Percentiles rank a stretch among this genome's conserved stretches.
These are phyloP conservation scores for Xanthorhoe spadicearia DNA, from an alignment of 2,888 invertebrate species.

Conservation along the genomic window DNA sequence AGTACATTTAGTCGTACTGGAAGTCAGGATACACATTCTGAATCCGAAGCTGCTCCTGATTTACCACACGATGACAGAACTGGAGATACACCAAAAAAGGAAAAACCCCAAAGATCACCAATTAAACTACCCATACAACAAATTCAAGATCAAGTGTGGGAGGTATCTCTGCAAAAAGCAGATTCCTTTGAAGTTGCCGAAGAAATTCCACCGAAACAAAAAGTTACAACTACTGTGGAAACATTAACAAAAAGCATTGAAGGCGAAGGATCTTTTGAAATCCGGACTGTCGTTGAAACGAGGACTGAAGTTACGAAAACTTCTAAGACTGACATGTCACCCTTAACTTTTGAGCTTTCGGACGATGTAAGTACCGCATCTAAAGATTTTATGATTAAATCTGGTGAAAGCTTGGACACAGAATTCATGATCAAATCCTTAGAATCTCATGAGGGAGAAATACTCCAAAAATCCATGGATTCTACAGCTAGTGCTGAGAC, in stretches of 20 bases:
- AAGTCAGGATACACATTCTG: constrained; percentile 84
- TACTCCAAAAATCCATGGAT: constrained; percentile 81
- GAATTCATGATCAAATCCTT: constrained; percentile 82
- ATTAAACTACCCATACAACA: constrained; percentile 76
- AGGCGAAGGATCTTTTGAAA: constrained; percentile 61
- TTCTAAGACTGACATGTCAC: constrained; percentile 73
- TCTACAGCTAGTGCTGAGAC: constrained; percentile 83
- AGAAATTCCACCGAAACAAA: constrained; percentile 61
- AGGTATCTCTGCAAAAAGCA: constrained; percentile 73
- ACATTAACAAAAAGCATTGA: constrained; percentile 61
- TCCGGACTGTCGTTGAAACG: constrained; percentile 58
- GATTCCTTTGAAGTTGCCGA: constrained; percentile 71
- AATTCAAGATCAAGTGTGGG: constrained; percentile 78
- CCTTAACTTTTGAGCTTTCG: constrained; percentile 70
- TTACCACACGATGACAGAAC: constrained; percentile 76
- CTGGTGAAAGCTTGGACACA: constrained; percentile 80
- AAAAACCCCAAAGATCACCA: constrained; percentile 69
- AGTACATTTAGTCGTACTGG: constrained; percentile 81
- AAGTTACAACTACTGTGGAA: constrained; percentile 51
- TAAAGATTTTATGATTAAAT: constrained; percentile 81
- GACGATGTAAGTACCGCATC: constrained; percentile 75
- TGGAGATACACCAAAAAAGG: constrained; percentile 71
- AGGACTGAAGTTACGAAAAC: constrained; percentile 61
- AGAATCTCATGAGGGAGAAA: constrained; percentile 81
- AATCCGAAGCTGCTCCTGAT: constrained; percentile 82